Evolutionary conservation across 2,797 vertebrate species (phyloP).

Genomic region (Neomorphus geoffroyi): DNA sequence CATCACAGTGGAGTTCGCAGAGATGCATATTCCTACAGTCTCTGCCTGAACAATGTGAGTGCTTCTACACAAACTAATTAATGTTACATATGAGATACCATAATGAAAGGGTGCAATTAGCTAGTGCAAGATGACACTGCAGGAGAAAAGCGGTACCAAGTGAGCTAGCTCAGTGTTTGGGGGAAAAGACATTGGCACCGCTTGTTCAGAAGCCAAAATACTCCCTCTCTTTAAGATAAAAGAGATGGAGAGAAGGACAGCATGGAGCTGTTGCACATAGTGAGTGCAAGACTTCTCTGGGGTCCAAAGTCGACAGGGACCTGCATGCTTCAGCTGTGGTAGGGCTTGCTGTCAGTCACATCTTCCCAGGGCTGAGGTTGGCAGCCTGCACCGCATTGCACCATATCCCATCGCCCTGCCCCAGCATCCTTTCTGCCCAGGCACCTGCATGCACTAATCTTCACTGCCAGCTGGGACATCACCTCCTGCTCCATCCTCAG

Average conservation of each 20-base stretch:
- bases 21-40: neutral
- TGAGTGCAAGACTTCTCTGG: accelerated
- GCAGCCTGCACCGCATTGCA: neutral
- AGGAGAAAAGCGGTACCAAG: neutral
- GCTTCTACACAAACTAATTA: neutral
- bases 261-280: neutral
- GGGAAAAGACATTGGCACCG: neutral
- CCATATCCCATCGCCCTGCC: neutral
- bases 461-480: accelerated
- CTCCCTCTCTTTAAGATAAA: neutral
- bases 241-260: neutral
- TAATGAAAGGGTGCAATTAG: neutral
- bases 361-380: neutral
- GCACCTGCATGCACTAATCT: neutral
- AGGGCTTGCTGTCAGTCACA: neutral
- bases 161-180: neutral
- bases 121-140: neutral
- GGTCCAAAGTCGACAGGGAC: neutral
- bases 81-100: neutral
- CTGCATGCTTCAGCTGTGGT: accelerated
- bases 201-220: neutral
- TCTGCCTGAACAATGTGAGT: neutral
- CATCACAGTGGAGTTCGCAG: neutral
- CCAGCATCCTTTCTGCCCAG: neutral
- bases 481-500: neutral